Evolutionary conservation across 2,797 vertebrate species (phyloP), one percentile per base, ranked within the genome.

Genomic region (Kryptopterus vitreolus): DNA sequence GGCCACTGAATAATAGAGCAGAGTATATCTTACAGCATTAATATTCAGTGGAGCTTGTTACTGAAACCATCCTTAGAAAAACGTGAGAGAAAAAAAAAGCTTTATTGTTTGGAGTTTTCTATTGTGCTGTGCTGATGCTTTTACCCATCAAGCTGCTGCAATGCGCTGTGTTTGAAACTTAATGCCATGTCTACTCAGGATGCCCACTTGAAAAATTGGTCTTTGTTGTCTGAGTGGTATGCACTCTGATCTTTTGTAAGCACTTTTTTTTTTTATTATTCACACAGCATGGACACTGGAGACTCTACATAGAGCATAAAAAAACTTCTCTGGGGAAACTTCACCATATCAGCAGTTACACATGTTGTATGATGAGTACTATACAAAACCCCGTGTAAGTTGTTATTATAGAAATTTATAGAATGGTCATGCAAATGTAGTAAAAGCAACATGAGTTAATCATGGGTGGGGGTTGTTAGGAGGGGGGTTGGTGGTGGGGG

Each of bases 51-150:
- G 69, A 48, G 43, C 62, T 73, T 74, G 69, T 73, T 78, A 55
- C 75, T 72, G 79, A 82, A 78, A 66, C 78, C 74, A 85, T 57
- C 58, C 50, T 74, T 65, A 68, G 72, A 69, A 71, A 65, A 15
- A 63, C 52, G n/a, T 29, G 26, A 33, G 66, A 57, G 52, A n/a
- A 33, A 15, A n/a, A n/a, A 50, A 48, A 63, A 52, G 7, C 26
- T 62, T 62, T 65, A 77, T 52, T 35, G 8, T n/a, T 63, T 35
- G 29, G 73, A 46, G 31, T 7, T 35, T 59, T 46, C 24, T 48
- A 6, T 29, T 53, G 29, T 52, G 43, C 31, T 31, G 24, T 63
- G 59, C 46, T 48, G 12, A 33, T 76, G 20, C 50, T 46, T 10
- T 29, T 76, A 46, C 48, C 35, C 7, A 74, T 38, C 33, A 74